Evolutionary conservation across 2,113 vertebrate genomes (phyloP).

Genomic region (Dendropsophus ebraccatus): DNA sequence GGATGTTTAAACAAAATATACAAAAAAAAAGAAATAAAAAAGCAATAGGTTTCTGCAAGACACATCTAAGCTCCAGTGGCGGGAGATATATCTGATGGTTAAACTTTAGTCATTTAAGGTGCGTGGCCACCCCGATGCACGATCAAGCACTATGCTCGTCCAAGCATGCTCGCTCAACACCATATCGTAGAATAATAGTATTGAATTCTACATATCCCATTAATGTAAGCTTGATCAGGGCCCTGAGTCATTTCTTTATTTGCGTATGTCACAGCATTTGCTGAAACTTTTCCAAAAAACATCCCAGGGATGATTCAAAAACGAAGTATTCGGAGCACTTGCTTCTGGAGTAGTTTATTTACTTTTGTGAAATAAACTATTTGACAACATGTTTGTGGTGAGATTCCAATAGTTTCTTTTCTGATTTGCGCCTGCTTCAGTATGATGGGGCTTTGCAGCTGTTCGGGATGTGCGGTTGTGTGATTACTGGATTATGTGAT

Average conservation of each 20-base stretch:
- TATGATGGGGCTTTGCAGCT: conserved; percentile 45
- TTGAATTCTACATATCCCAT: background rate
- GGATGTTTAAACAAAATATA: no score
- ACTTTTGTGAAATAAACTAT: conserved; percentile 58
- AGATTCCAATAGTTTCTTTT: conserved; percentile 55
- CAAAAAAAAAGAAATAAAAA: no score
- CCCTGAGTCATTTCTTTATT: background rate
- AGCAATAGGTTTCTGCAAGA: no score
- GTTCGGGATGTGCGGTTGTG: conserved; percentile 45
- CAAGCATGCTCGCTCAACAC: no score
- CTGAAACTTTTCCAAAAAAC: conserved; percentile 28
- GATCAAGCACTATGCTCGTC: no score
- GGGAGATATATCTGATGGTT: no score
- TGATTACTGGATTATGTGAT: conserved; percentile 49
- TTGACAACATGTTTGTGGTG: conserved; percentile 59
- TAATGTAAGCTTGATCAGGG: background rate
- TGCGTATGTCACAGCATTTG: conserved; percentile 8
- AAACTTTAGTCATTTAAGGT: no score
- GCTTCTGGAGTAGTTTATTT: conserved; percentile 60
- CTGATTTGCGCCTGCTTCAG: conserved; percentile 43
- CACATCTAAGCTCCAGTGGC: no score
- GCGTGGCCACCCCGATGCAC: no score
- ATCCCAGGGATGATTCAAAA: conserved; percentile 45
- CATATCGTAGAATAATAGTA: background rate
- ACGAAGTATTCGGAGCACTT: conserved; percentile 56